Evolutionary conservation across 2,797 vertebrate genomes (phyloP).

Genomic region (Heliangelus exortis): DNA sequence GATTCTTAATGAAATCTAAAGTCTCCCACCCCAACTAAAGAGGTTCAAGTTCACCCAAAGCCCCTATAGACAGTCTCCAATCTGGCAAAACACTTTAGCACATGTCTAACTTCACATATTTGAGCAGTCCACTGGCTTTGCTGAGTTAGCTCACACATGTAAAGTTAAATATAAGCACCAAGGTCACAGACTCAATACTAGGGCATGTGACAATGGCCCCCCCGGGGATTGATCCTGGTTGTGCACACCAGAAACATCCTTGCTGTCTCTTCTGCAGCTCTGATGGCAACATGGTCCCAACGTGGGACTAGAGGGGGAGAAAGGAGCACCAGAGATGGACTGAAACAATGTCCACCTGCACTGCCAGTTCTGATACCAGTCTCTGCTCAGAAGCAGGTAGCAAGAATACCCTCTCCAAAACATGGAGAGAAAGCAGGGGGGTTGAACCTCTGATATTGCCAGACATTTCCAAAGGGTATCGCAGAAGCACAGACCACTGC

Average conservation of each 20-base stretch:
- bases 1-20: slow-evolving; percentile 55
- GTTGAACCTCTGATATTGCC: background rate
- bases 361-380: background rate
- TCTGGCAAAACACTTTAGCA: slow-evolving; percentile 52
- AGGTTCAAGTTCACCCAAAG: slow-evolving; percentile 39
- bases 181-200: slow-evolving; percentile 11
- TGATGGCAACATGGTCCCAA: background rate
- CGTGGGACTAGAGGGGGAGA: background rate
- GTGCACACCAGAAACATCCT: background rate
- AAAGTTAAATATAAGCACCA: background rate
- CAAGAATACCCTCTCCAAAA: background rate
- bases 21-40: slow-evolving; percentile 24
- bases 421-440: background rate
- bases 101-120: slow-evolving; percentile 1
- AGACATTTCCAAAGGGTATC: background rate
- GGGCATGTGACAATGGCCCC: background rate
- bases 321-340: background rate
- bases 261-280: background rate
- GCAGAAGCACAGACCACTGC: background rate
- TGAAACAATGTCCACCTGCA: background rate
- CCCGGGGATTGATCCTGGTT: background rate
- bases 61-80: background rate
- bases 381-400: background rate
- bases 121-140: background rate
- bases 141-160: background rate